Percentiles rank a stretch among this genome's conserved stretches.
phyloP scores from a whole-genome alignment of 2,113 vertebrate species.

The Tricholaema leucomelas region DNA sequence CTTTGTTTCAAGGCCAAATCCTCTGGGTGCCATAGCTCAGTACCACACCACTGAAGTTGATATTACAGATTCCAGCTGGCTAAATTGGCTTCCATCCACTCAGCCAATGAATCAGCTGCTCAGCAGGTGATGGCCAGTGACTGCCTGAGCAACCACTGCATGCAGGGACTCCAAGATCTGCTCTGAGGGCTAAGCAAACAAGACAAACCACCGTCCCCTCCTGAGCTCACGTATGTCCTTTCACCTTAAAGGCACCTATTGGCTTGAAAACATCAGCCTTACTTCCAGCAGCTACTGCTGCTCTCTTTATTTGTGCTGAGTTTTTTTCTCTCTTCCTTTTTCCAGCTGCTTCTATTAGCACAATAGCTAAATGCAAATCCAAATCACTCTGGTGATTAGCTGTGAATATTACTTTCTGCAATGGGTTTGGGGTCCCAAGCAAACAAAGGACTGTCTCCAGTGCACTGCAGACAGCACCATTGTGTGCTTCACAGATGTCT shows the following conservation, averaged over 20 bases:
- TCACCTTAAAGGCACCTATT: not conserved
- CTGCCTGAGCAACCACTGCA: slow-evolving; percentile 38
- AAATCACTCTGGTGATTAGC: slow-evolving; percentile 58
- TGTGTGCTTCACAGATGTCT: slow-evolving; percentile 24
- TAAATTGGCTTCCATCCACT: slow-evolving; percentile 45
- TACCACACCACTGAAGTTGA: not conserved
- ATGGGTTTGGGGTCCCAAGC: slow-evolving; percentile 16
- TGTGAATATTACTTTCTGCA: slow-evolving; percentile 57
- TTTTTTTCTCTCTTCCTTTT: slow-evolving; percentile 10
- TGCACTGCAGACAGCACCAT: not conserved
- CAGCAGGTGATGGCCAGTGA: slow-evolving; percentile 45
- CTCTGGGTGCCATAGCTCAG: not conserved
- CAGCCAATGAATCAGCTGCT: slow-evolving; percentile 46
- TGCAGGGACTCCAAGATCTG: not conserved
- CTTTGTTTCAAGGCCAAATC: slow-evolving; percentile 32
- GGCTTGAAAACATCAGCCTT: not conserved
- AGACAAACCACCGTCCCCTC: slow-evolving; percentile 17
- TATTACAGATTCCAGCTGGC: slow-evolving; percentile 50
- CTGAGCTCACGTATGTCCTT: not conserved
- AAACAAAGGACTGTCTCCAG: not conserved
- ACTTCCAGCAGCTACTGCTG: slow-evolving; percentile 22
- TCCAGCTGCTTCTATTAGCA: slow-evolving; percentile 63
- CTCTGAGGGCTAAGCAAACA: slow-evolving; percentile 38
- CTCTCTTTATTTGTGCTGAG: slow-evolving; percentile 46
- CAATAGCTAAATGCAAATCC: slow-evolving; percentile 64